phyloP scores from a whole-genome alignment of 2,888 invertebrate genomes.

The Tanytarsus gracilentus region DNA sequence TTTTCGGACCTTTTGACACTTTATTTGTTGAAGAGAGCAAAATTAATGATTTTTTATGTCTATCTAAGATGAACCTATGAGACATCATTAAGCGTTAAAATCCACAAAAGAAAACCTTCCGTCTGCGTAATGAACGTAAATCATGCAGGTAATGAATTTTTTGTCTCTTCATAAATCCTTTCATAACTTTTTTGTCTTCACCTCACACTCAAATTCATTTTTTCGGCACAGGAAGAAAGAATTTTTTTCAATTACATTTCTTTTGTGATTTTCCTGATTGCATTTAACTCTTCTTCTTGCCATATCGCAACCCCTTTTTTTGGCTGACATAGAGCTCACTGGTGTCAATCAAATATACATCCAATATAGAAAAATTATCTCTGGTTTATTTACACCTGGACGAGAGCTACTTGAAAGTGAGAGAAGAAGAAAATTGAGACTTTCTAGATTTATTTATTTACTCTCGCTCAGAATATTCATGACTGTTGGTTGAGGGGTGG shows the following conservation, averaged over 20 bases:
- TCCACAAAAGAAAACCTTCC: neutral
- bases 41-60: slow-evolving; percentile 5
- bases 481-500: too few species aligned
- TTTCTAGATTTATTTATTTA: too few species aligned
- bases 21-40: too few species aligned
- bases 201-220: neutral
- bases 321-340: neutral
- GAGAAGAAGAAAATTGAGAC: too few species aligned
- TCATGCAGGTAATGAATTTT: neutral
- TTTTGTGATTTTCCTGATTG: slow-evolving; percentile 27
- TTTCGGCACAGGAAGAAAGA: too few species aligned
- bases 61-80: neutral
- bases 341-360: slow-evolving; percentile 28
- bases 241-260: slow-evolving; percentile 26
- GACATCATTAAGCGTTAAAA: slow-evolving; percentile 16
- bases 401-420: neutral
- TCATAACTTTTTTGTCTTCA: neutral
- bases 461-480: too few species aligned
- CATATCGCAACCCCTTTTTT: slow-evolving; percentile 11
- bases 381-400: slow-evolving; percentile 29
- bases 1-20: too few species aligned
- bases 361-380: slow-evolving; percentile 22
- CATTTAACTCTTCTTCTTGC: slow-evolving; percentile 22
- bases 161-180: neutral
- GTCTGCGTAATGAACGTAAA: slow-evolving; percentile 22